Evolutionary conservation across 2,113 vertebrate genomes (phyloP).

Genomic region (Toxostoma redivivum): DNA sequence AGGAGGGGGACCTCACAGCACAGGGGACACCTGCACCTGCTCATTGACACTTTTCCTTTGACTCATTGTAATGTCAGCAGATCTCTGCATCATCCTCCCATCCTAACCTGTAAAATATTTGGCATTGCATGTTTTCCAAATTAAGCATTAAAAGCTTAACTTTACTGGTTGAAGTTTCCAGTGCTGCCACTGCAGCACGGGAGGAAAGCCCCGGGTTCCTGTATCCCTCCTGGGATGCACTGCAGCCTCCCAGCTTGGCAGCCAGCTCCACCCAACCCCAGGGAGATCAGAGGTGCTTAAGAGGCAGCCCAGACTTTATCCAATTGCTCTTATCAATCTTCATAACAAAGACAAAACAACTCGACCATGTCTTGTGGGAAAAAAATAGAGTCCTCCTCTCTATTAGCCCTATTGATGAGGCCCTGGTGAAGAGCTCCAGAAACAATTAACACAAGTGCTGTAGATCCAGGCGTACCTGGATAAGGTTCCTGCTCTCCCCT

Average conservation of each 20-base stretch:
- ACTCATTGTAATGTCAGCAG: not conserved
- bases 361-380: constrained; percentile 19
- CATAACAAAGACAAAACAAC: constrained; percentile 36
- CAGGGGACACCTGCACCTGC: not conserved
- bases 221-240: not conserved
- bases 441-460: constrained; percentile 63
- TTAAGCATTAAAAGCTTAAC: not conserved
- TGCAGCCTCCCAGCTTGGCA: not conserved
- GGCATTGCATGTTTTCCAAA: not conserved
- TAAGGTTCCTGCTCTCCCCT: constrained; percentile 1
- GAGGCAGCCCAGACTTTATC: not conserved
- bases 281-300: not conserved
- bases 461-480: not conserved
- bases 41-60: not conserved
- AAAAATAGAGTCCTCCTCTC: constrained; percentile 44
- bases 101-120: not conserved
- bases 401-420: constrained; percentile 45
- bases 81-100: not conserved
- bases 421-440: constrained; percentile 46
- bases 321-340: constrained; percentile 16
- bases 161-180: not conserved
- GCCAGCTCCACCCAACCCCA: not conserved
- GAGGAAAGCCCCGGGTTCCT: not conserved
- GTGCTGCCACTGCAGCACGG: not conserved
- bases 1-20: not conserved